Conservation (phyloP, 1,140 invertebrate genomes). For the Chironomus striatipennis region DNA sequence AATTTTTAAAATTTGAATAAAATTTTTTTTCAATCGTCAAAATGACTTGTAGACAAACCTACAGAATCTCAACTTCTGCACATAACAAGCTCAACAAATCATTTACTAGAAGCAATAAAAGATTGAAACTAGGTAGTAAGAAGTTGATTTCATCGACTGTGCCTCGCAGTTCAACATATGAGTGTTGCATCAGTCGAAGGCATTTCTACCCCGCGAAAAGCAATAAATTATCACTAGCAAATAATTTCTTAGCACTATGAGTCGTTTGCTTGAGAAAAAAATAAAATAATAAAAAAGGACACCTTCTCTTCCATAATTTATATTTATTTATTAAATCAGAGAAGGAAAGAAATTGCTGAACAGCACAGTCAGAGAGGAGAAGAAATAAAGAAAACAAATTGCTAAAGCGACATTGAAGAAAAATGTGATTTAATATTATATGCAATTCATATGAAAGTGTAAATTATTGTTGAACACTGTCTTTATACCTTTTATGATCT, state of each 20-base stretch:
- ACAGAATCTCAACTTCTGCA: no score
- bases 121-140: background rate
- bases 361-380: background rate
- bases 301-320: background rate
- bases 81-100: no score
- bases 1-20: no score
- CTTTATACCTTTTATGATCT: background rate
- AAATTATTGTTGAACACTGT: background rate
- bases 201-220: background rate
- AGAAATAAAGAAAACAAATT: background rate
- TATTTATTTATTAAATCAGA: no score
- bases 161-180: background rate
- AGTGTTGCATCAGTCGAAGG: no score
- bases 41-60: no score
- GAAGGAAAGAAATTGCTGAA: background rate
- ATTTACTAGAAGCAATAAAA: no score
- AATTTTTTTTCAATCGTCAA: no score
- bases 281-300: background rate
- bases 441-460: background rate
- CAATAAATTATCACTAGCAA: background rate
- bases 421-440: conserved; percentile 1
- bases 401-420: background rate
- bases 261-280: background rate
- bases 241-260: background rate
- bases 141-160: conserved; percentile 13